Base-by-base conservation (phyloP, 2,888 invertebrate genomes). In the Cenopis cana region DNA sequence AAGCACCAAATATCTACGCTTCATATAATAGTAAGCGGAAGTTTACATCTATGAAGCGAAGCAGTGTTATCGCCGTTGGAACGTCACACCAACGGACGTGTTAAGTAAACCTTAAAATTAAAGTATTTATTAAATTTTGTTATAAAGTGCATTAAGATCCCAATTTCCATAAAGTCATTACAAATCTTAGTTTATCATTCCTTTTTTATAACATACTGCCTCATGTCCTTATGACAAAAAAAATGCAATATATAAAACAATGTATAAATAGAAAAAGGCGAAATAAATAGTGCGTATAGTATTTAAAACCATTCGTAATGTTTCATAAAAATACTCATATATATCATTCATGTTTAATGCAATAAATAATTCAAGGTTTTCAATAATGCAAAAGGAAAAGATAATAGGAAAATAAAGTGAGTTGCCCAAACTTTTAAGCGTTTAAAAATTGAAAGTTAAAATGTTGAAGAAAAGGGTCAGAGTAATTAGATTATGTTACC, bases 1-100 rank as follows among this genome's bases (percentile, higher is more conserved):
- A 64, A 64, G 57, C 57, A 62, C 49, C 55, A 69, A 50, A 52
- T 18, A 61, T 52, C 33, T 61, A 56, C 65, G 49, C 24, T 69
- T 46, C n/a, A 55, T n/a, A 24, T n/a, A 46, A 24, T 20, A 20
- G 46, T 33, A 56, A 64, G 54, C 55, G 24, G 33, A 33, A 62
- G 62, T 62, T 55, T 61, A 69, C 56, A 46, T 36, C 65, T 70
- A 66, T 33, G 41, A 70, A 87, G 87, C 87, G 83, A 90, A 89
- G 89, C 91, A 92, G 91, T 92, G 92, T 92, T 92, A 92, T 88
- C 90, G 90, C 84, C 88, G 83, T 85, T 83, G 85, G 82, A 81
- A 88, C 87, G 86, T 85, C 82, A 85, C 85, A 85, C 85, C 87
- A 87, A 88, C 85, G 85, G 84, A 80, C 79, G 81, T 85, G 85